phyloP scores from a whole-genome alignment of 2,113 vertebrate genomes.

The Hippocampus zosterae region DNA sequence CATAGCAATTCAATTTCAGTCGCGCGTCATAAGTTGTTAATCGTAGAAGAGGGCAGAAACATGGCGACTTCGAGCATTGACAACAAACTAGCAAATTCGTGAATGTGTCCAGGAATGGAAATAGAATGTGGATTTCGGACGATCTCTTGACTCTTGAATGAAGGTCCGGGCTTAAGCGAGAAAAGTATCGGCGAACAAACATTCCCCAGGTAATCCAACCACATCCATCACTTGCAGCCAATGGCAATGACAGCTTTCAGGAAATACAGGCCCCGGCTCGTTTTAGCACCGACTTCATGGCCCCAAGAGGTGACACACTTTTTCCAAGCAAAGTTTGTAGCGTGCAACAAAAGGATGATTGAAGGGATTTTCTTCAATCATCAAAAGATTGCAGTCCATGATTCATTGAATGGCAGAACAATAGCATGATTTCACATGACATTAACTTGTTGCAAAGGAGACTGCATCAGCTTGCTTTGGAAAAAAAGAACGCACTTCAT shows the following conservation, averaged over 20 bases:
- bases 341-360: not conserved
- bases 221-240: slow-evolving; percentile 37
- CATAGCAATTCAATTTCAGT: slow-evolving; percentile 1
- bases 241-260: slow-evolving; percentile 48
- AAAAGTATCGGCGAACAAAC: slow-evolving; percentile 52
- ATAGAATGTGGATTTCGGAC: slow-evolving; percentile 19
- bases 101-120: slow-evolving; percentile 5
- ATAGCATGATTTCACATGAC: too few species aligned
- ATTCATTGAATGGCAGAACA: too few species aligned
- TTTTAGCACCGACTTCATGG: slow-evolving; percentile 40
- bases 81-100: not conserved
- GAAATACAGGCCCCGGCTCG: slow-evolving; percentile 50
- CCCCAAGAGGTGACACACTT: slow-evolving; percentile 23
- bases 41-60: not conserved
- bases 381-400: too few species aligned
- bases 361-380: too few species aligned
- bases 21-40: slow-evolving; percentile 5
- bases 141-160: slow-evolving; percentile 25
- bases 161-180: slow-evolving; percentile 34
- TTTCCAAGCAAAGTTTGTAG: slow-evolving; percentile 27
- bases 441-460: too few species aligned
- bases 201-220: slow-evolving; percentile 56
- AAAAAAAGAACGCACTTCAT: too few species aligned
- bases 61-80: not conserved
- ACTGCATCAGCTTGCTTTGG: too few species aligned